phyloP scores from a whole-genome alignment of 37 sponge, comb jelly and placozoan species.

The Diacarnus erythraeanus region DNA sequence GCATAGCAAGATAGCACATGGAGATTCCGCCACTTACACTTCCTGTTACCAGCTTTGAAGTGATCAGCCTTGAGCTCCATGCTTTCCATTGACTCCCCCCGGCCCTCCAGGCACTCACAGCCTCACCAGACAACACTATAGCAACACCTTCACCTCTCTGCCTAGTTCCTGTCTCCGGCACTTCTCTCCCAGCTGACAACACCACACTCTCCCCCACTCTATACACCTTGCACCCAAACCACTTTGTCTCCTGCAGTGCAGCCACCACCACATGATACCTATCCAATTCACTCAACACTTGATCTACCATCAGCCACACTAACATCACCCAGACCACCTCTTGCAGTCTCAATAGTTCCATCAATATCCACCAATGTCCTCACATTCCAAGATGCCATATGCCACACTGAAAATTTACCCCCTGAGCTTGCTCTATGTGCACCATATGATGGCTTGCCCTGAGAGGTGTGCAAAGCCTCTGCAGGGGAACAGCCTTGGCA shows the following conservation, averaged over 20 bases:
- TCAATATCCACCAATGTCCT: background rate
- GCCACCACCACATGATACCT: constrained; percentile 8
- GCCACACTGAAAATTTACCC: constrained; percentile 2
- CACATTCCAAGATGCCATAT: constrained; percentile 24
- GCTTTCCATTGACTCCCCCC: constrained; percentile 54
- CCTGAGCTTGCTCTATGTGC: constrained; percentile 2
- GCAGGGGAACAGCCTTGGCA: constrained; percentile 48
- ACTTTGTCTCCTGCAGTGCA: constrained; percentile 23
- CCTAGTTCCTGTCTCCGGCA: constrained; percentile 1
- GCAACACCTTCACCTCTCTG: constrained; percentile 64
- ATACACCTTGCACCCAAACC: constrained; percentile 23
- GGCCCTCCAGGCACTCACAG: constrained; percentile 33
- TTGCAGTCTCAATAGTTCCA: constrained; percentile 17
- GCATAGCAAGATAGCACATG: constrained; percentile 21
- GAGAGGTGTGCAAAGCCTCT: constrained; percentile 43
- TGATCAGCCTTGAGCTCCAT: constrained; percentile 16
- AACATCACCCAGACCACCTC: background rate
- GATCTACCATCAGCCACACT: constrained; percentile 3
- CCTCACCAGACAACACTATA: constrained; percentile 22
- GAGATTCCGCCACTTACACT: background rate
- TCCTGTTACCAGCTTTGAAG: background rate
- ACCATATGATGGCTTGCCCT: constrained; percentile 11
- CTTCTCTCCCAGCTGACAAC: constrained; percentile 34
- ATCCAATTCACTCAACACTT: constrained; percentile 1
- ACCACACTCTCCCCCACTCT: constrained; percentile 33